phyloP scores from a whole-genome alignment of 1,140 invertebrate species.

The Homalodisca vitripennis region DNA sequence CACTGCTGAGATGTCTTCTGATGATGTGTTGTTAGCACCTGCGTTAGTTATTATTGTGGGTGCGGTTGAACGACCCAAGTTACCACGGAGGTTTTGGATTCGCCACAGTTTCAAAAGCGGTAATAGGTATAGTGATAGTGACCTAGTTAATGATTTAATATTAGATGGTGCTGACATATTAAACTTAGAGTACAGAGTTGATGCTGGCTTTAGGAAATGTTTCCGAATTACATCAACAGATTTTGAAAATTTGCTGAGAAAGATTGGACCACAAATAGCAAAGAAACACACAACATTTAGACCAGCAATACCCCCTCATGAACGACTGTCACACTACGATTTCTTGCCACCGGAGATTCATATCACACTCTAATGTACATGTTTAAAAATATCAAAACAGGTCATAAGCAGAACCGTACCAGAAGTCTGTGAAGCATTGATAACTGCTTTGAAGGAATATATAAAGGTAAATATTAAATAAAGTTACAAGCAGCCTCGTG shows the following conservation, averaged over 20 bases:
- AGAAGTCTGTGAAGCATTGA: slow-evolving; percentile 11
- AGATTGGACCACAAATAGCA: slow-evolving; percentile 36
- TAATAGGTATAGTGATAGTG: neutral
- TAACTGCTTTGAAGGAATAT: slow-evolving; percentile 1
- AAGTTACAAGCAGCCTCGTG: slow-evolving; percentile 3
- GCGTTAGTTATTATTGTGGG: too few species aligned
- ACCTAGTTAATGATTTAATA: slow-evolving; percentile 10
- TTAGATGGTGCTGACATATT: slow-evolving; percentile 15
- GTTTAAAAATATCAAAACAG: neutral
- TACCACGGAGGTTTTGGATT: slow-evolving; percentile 2
- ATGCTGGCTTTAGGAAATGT: neutral
- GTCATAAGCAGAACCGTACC: slow-evolving; percentile 9
- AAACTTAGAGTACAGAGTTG: slow-evolving; percentile 11
- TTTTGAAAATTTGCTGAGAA: slow-evolving; percentile 39
- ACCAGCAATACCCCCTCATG: slow-evolving; percentile 36
- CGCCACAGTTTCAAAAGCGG: neutral
- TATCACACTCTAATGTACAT: slow-evolving; percentile 42
- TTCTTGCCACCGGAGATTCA: slow-evolving; percentile 43
- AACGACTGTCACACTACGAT: slow-evolving; percentile 41
- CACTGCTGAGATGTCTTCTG: slow-evolving; percentile 3
- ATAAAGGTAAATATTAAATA: slow-evolving; percentile 5
- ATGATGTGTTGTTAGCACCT: too few species aligned
- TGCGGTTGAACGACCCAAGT: slow-evolving; percentile 12
- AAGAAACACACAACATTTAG: slow-evolving; percentile 41
- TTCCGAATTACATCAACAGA: slow-evolving; percentile 39